Conservation (phyloP, 92 coral and sea anemone species). For the Nematostella vectensis region DNA sequence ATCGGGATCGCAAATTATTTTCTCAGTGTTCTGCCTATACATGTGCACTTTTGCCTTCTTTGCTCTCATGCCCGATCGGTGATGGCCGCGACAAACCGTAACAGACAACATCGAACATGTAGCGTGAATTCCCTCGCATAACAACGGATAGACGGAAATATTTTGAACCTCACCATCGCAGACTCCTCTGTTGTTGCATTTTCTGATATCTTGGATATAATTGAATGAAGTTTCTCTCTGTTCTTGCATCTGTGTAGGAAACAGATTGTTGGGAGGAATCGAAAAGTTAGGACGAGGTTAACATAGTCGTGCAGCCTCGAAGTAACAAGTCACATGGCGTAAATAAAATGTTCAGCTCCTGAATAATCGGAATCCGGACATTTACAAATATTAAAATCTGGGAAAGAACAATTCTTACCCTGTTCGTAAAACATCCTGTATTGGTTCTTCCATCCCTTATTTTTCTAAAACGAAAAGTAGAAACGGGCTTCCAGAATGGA, state of each 20-base stretch:
- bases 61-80: no score
- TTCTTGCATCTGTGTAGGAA: conserved; percentile 51
- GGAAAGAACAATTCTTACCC: conserved; percentile 9
- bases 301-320: conserved; percentile 4
- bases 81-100: conserved; percentile 16
- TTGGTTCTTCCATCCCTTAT: conserved; percentile 35
- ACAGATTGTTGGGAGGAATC: conserved; percentile 26
- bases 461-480: conserved; percentile 42
- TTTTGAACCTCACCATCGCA: conserved; percentile 25
- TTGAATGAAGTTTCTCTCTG: conserved; percentile 76
- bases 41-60: no score
- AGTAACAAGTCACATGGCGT: conserved; percentile 29
- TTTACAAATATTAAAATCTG: neutral
- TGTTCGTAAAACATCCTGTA: conserved; percentile 40
- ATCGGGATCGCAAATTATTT: no score
- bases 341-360: conserved; percentile 5
- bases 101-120: neutral
- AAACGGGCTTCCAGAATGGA: conserved; percentile 36
- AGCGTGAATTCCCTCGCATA: conserved; percentile 4
- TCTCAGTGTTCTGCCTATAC: no score
- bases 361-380: neutral
- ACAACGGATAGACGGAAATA: conserved; percentile 18
- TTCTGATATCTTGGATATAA: conserved; percentile 71
- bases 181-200: conserved; percentile 38
- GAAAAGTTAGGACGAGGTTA: conserved; percentile 11